Conservation (phyloP, 2,797 vertebrate genomes). For the Phrynocephalus vlangalii region DNA sequence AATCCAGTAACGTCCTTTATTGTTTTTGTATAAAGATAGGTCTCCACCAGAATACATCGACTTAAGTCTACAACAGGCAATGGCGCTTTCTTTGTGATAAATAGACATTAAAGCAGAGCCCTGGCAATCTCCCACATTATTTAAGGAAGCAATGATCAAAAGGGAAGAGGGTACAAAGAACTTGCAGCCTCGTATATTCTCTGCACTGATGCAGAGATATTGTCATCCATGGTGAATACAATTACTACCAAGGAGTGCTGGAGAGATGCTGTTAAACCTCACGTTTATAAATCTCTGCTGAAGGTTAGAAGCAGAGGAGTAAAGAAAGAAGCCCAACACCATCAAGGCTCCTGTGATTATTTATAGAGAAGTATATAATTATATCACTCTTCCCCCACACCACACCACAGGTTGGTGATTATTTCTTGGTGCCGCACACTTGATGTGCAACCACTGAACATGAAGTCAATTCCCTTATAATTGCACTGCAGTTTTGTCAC, state of each 20-base stretch:
- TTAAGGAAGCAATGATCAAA: slow-evolving; percentile 71
- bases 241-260: slow-evolving; percentile 52
- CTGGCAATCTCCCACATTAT: slow-evolving; percentile 71
- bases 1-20: slow-evolving; percentile 45
- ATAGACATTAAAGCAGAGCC: slow-evolving; percentile 63
- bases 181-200: slow-evolving; percentile 59
- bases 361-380: slow-evolving; percentile 45
- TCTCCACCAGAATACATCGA: slow-evolving; percentile 42
- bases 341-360: slow-evolving; percentile 25
- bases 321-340: slow-evolving; percentile 53
- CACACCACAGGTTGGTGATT: not conserved
- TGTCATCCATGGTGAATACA: slow-evolving; percentile 55
- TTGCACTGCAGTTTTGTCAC: slow-evolving; percentile 36
- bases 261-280: slow-evolving; percentile 64
- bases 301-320: slow-evolving; percentile 45
- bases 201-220: slow-evolving; percentile 58
- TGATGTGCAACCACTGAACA: slow-evolving; percentile 29
- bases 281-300: slow-evolving; percentile 63
- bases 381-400: not conserved
- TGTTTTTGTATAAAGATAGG: slow-evolving; percentile 54
- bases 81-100: slow-evolving; percentile 67
- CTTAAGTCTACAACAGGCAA: slow-evolving; percentile 64
- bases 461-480: slow-evolving; percentile 30
- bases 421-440: slow-evolving; percentile 37
- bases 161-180: slow-evolving; percentile 66